phyloP scores from a whole-genome alignment of 2,797 vertebrate species.

The Danio jaintianensis region DNA sequence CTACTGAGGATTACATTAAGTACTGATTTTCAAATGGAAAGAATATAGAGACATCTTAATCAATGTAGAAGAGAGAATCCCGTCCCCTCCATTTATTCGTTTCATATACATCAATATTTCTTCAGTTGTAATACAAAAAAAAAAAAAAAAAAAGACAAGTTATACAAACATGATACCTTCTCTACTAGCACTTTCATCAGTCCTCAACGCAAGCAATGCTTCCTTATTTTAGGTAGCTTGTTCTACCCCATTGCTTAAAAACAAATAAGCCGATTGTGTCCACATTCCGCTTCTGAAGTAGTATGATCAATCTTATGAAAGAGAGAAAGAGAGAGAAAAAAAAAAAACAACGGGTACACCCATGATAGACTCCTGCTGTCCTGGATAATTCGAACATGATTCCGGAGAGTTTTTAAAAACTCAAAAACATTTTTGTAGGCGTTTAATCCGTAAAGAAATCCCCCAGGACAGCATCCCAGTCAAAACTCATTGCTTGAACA shows the following conservation, averaged over 20 bases:
- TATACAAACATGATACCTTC: constrained; percentile 96
- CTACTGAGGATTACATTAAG: neutral
- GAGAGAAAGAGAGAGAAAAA: neutral
- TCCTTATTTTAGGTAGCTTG: constrained; percentile 32
- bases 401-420: constrained; percentile 28
- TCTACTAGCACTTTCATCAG: constrained; percentile 78
- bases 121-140: constrained; percentile 97
- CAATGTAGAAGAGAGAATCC: constrained; percentile 79
- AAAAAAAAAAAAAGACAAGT: constrained; percentile 84
- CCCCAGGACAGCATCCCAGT: constrained; percentile 71
- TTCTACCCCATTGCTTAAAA: constrained; percentile 27
- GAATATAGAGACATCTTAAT: constrained; percentile 64
- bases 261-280: constrained; percentile 42
- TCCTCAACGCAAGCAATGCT: constrained; percentile 75
- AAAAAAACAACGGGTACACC: neutral
- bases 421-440: constrained; percentile 45
- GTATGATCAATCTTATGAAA: constrained; percentile 9
- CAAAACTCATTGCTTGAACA: constrained; percentile 78
- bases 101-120: constrained; percentile 99
- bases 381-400: constrained; percentile 73
- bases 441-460: constrained; percentile 48
- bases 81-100: constrained; percentile 93
- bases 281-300: constrained; percentile 39
- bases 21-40: constrained; percentile 39
- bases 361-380: constrained; percentile 35